Percentiles rank a stretch among this genome's conserved stretches.
These are phyloP conservation scores for Ridgeia piscesae DNA, from an alignment of 1,140 invertebrate species.

Conservation along the genomic window DNA sequence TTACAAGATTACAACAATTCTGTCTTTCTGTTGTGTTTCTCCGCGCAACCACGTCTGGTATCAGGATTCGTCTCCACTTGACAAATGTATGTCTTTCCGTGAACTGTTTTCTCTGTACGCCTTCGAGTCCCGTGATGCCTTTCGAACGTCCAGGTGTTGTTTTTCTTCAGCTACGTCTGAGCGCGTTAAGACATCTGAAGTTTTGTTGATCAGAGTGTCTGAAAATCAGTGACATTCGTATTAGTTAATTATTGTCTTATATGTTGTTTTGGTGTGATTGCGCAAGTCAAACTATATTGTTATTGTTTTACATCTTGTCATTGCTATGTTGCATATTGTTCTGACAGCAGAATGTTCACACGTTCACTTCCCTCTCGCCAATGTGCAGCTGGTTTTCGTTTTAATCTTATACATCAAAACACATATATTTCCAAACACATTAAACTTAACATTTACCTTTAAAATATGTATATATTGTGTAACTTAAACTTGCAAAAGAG, in stretches of 20 bases:
- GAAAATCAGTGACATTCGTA: not conserved
- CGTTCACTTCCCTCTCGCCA: not conserved
- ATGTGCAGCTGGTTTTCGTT: not conserved
- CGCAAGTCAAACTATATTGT: not conserved
- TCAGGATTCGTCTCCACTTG: not conserved
- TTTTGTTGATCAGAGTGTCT: not conserved
- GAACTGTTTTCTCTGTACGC: not conserved
- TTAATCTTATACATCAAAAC: not conserved
- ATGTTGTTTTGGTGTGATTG: not conserved
- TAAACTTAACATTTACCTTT: not conserved
- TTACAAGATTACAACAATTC: not conserved
- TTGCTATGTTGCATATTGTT: not conserved
- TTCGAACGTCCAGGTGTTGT: not conserved
- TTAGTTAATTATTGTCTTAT: not conserved
- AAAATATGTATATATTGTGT: not conserved
- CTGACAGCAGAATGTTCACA: not conserved
- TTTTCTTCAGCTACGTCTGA: not conserved
- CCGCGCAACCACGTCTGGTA: not conserved
- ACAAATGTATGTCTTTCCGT: not conserved
- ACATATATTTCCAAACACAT: not conserved
- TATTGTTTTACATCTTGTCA: not conserved
- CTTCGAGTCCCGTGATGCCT: not conserved
- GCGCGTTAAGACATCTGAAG: not conserved
- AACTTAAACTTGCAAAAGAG: not conserved
- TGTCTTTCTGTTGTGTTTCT: not conserved